Evolutionary conservation across 1,140 invertebrate genomes (phyloP).

Genomic region (Anthonomus grandis): DNA sequence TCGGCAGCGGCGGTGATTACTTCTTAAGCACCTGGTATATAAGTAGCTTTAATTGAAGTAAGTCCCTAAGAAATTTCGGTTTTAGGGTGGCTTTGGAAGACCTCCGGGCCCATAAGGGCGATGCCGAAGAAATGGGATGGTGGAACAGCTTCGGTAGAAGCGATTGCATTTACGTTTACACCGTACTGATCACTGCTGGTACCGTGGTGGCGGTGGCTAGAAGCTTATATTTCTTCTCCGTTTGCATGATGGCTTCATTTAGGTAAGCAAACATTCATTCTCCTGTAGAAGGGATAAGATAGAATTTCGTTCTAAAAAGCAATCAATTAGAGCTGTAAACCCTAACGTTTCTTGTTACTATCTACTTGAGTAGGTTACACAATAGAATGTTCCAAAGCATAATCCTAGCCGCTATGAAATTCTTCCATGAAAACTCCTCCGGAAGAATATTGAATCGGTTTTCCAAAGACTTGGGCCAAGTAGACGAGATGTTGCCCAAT

Average conservation of each 20-base stretch:
- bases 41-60: too few relatives aligned
- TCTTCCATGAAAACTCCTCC: constrained; percentile 83
- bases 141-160: constrained; percentile 19
- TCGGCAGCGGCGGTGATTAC: constrained; percentile 69
- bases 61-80: too few relatives aligned
- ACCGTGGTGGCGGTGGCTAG: constrained; percentile 54
- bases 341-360: too few relatives aligned
- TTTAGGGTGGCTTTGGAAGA: constrained; percentile 41
- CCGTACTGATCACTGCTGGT: constrained; percentile 58
- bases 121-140: constrained; percentile 7
- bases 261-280: constrained; percentile 30
- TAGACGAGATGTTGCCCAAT: constrained; percentile 80
- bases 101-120: constrained; percentile 11
- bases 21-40: constrained; percentile 78
- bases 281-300: too few relatives aligned
- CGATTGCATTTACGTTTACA: constrained; percentile 48
- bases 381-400: constrained; percentile 82
- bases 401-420: constrained; percentile 76
- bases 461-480: constrained; percentile 70
- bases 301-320: too few relatives aligned
- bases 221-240: constrained; percentile 39
- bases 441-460: constrained; percentile 75
- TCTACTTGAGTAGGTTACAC: too few relatives aligned
- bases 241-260: constrained; percentile 41
- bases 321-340: too few relatives aligned